Percentiles rank a stretch among this genome's conserved stretches.
Conservation (phyloP, 2,797 vertebrate species). For the Hippopotamyrus pictus region DNA sequence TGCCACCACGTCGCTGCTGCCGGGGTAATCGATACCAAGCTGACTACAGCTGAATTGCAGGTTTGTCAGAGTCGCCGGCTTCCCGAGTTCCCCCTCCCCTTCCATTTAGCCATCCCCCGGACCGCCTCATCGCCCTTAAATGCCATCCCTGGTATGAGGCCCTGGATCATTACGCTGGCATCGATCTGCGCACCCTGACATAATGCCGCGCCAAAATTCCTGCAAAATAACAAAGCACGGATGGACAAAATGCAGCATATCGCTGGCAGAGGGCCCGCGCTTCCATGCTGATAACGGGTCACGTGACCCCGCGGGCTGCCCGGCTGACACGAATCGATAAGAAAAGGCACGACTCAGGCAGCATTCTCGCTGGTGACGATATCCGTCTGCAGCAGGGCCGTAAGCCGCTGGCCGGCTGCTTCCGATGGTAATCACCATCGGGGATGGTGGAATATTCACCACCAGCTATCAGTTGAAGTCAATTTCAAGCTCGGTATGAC, state of each 20-base stretch:
- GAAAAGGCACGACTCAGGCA: neutral
- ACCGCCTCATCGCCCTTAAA: neutral
- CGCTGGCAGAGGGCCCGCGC: neutral
- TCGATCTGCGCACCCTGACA: constrained; percentile 1
- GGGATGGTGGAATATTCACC: neutral
- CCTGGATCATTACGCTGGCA: neutral
- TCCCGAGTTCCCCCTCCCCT: neutral
- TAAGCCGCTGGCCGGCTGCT: neutral
- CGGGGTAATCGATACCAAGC: neutral
- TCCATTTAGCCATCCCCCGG: neutral
- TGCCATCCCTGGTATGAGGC: neutral
- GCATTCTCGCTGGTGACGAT: neutral
- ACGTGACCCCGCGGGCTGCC: neutral
- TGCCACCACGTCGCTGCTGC: neutral
- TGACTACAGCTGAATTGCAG: neutral
- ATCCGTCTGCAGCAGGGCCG: neutral
- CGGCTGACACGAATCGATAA: neutral
- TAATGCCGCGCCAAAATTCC: neutral
- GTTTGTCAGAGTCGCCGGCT: neutral
- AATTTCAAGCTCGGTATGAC: neutral
- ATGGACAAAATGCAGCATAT: neutral
- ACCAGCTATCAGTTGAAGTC: neutral
- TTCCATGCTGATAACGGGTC: neutral
- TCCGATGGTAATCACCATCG: neutral
- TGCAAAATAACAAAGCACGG: neutral